Evolutionary conservation across 1,140 invertebrate species (phyloP), one percentile per base, ranked within the genome.

Genomic region (Daktulosphaira vitifoliae): DNA sequence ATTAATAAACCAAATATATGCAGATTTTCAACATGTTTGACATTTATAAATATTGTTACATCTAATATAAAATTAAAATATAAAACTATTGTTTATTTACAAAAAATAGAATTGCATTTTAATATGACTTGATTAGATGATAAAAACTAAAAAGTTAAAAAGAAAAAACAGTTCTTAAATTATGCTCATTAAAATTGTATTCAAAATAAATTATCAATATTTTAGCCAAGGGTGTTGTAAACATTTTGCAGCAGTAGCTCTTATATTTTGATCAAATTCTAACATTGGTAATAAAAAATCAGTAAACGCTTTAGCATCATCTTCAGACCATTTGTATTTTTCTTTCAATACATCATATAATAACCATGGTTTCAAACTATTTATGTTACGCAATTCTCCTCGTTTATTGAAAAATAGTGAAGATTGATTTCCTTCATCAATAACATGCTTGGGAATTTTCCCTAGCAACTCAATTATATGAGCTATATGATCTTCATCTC

Each of bases 401-500:
- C 87, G 89, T 71, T 90, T 89, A 74, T 89, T 95, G 75, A 99
- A 99, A 74, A 92, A 96, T 71, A 92, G 83, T 72, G 87, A 84
- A 48, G 92, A 94, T 75, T 96, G 90, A 76, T 91, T 90, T 48
- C 96, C 96, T 52, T 84, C 84, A 51, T 90, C 82, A 51, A 92
- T 91, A 72, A 99, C 90, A 68, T 85, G 79, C 69, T 84, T 84
- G 23, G 96, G 96, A 77, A 99, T 98, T 70, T 92, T 86, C 50
- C 96, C 96, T 37, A 99, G 79, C 39, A 99, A 79, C 77, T 99
- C 96, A 68, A 98, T 98, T 69, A 99, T 96, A 74, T 98, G 96
- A 38, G 96, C 96, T 69, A 99, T 80, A 74, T 99, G 96, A 78
- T 99, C 96, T 78, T 99, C 96, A 78, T 99, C 96, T 67, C 96